These are phyloP conservation scores for Hirtodrosophila histrioides DNA, from an alignment of 2,888 invertebrate genomes.

Conservation along the genomic window DNA sequence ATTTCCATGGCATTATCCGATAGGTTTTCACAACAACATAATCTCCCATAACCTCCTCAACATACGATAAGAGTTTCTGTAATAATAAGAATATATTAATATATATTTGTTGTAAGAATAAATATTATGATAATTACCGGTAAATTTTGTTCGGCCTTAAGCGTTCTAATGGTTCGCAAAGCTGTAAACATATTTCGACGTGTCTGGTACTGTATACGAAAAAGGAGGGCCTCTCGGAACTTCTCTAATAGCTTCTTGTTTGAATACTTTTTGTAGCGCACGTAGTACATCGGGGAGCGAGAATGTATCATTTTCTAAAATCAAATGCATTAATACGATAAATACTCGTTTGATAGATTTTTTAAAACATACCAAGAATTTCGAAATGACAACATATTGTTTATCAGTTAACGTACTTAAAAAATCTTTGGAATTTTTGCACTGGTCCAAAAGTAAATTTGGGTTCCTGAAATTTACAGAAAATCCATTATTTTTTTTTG, in stretches of 20 bases:
- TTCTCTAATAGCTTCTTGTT: conserved; percentile 58
- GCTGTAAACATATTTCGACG: conserved; percentile 78
- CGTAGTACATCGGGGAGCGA: conserved; percentile 78
- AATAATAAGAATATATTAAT: background rate
- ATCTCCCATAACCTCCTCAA: conserved; percentile 80
- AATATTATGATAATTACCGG: conserved; percentile 46
- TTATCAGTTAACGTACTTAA: conserved; percentile 51
- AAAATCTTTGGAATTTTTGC: conserved; percentile 61
- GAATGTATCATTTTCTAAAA: conserved; percentile 82
- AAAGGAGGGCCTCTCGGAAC: conserved; percentile 69
- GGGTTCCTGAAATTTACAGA: conserved; percentile 48
- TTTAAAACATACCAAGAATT: conserved; percentile 62
- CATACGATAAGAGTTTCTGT: conserved; percentile 46
- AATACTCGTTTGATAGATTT: too few relatives aligned
- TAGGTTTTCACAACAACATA: conserved; percentile 80
- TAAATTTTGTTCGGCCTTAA: conserved; percentile 63
- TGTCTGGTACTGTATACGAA: conserved; percentile 79
- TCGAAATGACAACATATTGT: conserved; percentile 70
- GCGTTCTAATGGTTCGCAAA: conserved; percentile 62
- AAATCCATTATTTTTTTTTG: too few relatives aligned
- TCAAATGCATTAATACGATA: too few relatives aligned
- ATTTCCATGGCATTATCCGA: conserved; percentile 83
- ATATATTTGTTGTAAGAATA: background rate
- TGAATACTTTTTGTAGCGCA: conserved; percentile 67
- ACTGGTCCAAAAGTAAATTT: conserved; percentile 69